phyloP scores from a whole-genome alignment of 2,797 vertebrate species.

The Rhynchotus rufescens region DNA sequence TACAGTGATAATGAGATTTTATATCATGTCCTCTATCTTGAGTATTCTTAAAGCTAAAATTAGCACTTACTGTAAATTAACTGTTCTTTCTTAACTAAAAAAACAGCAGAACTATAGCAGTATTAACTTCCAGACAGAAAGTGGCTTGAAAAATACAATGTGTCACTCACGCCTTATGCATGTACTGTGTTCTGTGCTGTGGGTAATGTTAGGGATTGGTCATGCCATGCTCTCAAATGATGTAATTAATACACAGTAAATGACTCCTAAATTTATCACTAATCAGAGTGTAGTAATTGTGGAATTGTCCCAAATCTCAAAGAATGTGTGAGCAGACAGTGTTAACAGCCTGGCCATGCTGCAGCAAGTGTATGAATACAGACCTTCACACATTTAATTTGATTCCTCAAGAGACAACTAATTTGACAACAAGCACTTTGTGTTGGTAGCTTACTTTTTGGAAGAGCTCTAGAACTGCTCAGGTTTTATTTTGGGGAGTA shows the following conservation, averaged over 20 bases:
- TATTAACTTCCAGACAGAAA: not conserved
- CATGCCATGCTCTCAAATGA: slow-evolving; percentile 6
- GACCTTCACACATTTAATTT: not conserved
- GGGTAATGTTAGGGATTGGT: slow-evolving; percentile 3
- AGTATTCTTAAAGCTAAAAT: not conserved
- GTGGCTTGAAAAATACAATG: not conserved
- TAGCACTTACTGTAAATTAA: rapidly evolving
- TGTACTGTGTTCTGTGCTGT: not conserved
- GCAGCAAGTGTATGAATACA: slow-evolving; percentile 31
- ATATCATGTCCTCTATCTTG: not conserved
- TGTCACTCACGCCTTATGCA: not conserved
- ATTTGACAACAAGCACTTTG: not conserved
- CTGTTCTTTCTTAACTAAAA: not conserved
- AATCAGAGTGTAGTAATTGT: not conserved
- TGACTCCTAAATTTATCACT: not conserved
- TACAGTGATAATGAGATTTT: not conserved
- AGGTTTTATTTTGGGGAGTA: not conserved
- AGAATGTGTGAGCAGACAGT: slow-evolving; percentile 20
- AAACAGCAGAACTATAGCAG: not conserved
- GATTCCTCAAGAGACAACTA: slow-evolving; percentile 1
- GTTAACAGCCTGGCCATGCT: slow-evolving; percentile 41
- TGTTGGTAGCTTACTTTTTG: not conserved
- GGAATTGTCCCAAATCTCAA: slow-evolving; percentile 42
- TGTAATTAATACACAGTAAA: slow-evolving; percentile 39
- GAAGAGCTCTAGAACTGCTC: not conserved